phyloP scores from a whole-genome alignment of 1,140 invertebrate species.

The Microplitis mediator region DNA sequence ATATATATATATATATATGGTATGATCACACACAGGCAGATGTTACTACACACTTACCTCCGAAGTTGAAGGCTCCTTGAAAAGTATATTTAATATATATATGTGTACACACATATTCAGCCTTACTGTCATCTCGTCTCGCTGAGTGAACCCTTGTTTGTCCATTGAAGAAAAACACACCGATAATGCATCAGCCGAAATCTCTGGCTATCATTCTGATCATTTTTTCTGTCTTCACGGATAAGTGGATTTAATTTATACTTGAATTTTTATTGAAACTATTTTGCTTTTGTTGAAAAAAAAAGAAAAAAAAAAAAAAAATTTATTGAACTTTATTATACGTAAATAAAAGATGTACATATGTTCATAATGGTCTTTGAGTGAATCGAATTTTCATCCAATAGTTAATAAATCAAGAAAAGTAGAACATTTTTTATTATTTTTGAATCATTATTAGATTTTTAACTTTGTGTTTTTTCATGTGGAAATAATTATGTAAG shows the following conservation, averaged over 20 bases:
- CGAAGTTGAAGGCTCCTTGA: background rate
- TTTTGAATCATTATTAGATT: too few species aligned
- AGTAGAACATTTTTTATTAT: too few species aligned
- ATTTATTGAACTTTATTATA: too few species aligned
- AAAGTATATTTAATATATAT: conserved; percentile 1
- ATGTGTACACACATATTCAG: background rate
- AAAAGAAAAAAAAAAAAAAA: too few species aligned
- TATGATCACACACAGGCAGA: conserved; percentile 5
- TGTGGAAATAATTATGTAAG: too few species aligned
- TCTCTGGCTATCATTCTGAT: conserved; percentile 25
- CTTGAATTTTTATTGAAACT: conserved; percentile 14
- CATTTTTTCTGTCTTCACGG: conserved; percentile 20
- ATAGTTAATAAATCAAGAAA: too few species aligned
- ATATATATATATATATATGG: too few species aligned
- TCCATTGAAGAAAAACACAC: conserved; percentile 32
- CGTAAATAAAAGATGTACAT: too few species aligned
- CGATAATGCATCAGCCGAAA: conserved; percentile 22
- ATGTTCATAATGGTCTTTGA: too few species aligned
- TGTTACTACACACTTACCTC: conserved; percentile 3
- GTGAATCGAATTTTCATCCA: too few species aligned
- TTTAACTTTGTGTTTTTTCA: background rate
- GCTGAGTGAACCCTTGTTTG: conserved; percentile 30
- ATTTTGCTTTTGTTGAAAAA: background rate
- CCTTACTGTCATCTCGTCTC: conserved; percentile 15
- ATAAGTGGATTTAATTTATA: conserved; percentile 21